Conservation (phyloP, 2,113 vertebrate species). For the Proterorhinus semilunaris region DNA sequence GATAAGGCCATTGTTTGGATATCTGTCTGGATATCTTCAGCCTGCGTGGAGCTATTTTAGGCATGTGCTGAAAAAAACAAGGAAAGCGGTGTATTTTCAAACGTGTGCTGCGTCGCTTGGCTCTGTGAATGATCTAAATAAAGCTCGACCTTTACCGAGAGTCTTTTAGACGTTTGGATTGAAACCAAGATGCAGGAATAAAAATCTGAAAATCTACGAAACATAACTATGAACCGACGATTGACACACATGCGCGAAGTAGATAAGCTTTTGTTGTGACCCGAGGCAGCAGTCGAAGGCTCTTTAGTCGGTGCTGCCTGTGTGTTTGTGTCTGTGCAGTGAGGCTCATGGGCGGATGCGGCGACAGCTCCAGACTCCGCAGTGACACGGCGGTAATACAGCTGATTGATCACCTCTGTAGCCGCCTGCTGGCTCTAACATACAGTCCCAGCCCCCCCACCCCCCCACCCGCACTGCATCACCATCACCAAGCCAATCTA, state of each 20-base stretch:
- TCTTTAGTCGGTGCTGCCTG: slow-evolving; percentile 20
- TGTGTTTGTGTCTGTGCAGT: slow-evolving; percentile 8
- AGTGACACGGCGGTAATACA: slow-evolving; percentile 74
- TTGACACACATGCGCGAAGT: not conserved
- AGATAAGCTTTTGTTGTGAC: slow-evolving; percentile 11
- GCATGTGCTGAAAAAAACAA: slow-evolving; percentile 18
- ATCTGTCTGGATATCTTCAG: slow-evolving; percentile 45
- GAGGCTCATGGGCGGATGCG: slow-evolving; percentile 56
- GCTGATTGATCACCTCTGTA: slow-evolving; percentile 76
- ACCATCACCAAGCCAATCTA: slow-evolving; percentile 52
- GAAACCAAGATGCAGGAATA: slow-evolving; percentile 33
- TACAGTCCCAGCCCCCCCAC: slow-evolving; percentile 40
- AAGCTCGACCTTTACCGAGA: slow-evolving; percentile 39
- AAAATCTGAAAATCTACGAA: not conserved
- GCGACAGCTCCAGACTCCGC: slow-evolving; percentile 62
- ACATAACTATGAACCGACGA: slow-evolving; percentile 10
- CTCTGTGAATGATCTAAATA: slow-evolving; percentile 32
- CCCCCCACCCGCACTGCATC: slow-evolving; percentile 53
- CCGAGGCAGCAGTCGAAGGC: slow-evolving; percentile 21
- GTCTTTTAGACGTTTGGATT: slow-evolving; percentile 30
- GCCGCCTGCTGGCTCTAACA: slow-evolving; percentile 59
- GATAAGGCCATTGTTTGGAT: slow-evolving; percentile 60
- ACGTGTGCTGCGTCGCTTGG: slow-evolving; percentile 39
- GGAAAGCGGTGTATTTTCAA: slow-evolving; percentile 33
- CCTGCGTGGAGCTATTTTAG: slow-evolving; percentile 42